A percentile compares a stretch with the other conserved stretches of the same genome.
These are phyloP conservation scores for Puntigrus tetrazona DNA, from an alignment of 2,113 vertebrate genomes.

Conservation along the genomic window DNA sequence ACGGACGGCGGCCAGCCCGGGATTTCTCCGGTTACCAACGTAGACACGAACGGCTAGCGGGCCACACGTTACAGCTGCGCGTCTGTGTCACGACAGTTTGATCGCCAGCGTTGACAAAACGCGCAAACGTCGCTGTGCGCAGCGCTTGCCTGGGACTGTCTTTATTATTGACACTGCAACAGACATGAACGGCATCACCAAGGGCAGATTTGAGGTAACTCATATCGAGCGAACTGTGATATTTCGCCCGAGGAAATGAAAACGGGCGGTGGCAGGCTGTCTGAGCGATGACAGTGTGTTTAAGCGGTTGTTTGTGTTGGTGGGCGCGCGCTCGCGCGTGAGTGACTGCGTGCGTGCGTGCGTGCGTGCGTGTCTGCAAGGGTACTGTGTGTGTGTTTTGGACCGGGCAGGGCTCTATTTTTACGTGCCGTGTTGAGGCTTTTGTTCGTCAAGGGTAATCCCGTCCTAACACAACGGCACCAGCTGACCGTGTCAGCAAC, in stretches of 20 bases:
- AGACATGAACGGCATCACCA: conserved; percentile 84
- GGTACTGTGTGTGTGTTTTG: conserved; percentile 17
- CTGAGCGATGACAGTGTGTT: conserved; percentile 49
- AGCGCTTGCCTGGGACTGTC: conserved; percentile 55
- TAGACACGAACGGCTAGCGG: conserved; percentile 64
- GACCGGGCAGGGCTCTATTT: conserved; percentile 52
- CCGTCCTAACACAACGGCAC: conserved; percentile 66
- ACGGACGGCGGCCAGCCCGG: conserved; percentile 57
- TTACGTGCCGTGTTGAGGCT: conserved; percentile 62
- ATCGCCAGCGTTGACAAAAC: conserved; percentile 56
- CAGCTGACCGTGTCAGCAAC: conserved; percentile 69
- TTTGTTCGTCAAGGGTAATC: conserved; percentile 75
- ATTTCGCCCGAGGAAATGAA: conserved; percentile 35
- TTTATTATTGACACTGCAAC: conserved; percentile 68
- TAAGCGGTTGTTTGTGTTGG: conserved; percentile 40
- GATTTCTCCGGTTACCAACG: conserved; percentile 63
- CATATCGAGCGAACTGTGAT: conserved; percentile 59
- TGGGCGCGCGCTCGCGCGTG: conserved; percentile 1
- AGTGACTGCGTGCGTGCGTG: not conserved
- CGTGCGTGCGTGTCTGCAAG: not conserved
- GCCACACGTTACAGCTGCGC: conserved; percentile 27
- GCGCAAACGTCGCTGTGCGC: conserved; percentile 41
- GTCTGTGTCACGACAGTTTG: conserved; percentile 22
- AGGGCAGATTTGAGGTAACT: conserved; percentile 82
- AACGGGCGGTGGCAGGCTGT: conserved; percentile 63